Base-by-base conservation (phyloP, 1,140 invertebrate genomes). In the Calosoma granatense region DNA sequence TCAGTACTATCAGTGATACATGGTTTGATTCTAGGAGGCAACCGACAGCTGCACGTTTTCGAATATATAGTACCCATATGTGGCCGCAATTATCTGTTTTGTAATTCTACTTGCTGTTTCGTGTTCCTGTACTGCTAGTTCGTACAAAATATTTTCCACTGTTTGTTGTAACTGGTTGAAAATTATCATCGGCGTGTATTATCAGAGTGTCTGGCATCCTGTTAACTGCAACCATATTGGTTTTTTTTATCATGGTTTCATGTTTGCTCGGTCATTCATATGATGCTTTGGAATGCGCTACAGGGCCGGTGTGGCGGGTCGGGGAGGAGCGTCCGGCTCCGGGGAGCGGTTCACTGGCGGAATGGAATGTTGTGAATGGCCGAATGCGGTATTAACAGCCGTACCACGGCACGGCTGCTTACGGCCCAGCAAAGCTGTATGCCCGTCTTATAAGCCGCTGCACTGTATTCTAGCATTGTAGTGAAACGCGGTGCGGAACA, bases 201-300 rank as follows among this genome's bases (percentile, higher is more conserved):
- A 30, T 30, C 26, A 30, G 14, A 30, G 6, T 30, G 26, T 14
- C 4, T 30, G 6, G 39, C 17, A 56, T 17, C 6, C 6, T 11
- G 41, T 47, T 12, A 12, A 9, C 15, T 47, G 26, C 41, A 47
- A 47, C 41, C 41, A 47, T 47, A 17, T 47, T 47, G 41, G 6
- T 47, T 56, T 56, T 60, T 67, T 67, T 69, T 67, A 66, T 66
- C 57, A 56, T 64, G 60, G 67, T 66, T 67, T 47, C 62, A 65
- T 64, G 65, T 61, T 56, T 62, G 66, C 57, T 66, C 68, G 69
- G 68, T 69, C 69, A 71, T 71, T 71, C 68, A 71, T 71, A 66
- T 70, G 69, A 70, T 71, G 67, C 65, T 63, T 52, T 64, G 68
- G 69, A 71, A 71, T 71, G 69, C 68, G 67, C 67, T 70, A 68